phyloP scores from a whole-genome alignment of 2,113 vertebrate species.

The Cephalopholis sonnerati region DNA sequence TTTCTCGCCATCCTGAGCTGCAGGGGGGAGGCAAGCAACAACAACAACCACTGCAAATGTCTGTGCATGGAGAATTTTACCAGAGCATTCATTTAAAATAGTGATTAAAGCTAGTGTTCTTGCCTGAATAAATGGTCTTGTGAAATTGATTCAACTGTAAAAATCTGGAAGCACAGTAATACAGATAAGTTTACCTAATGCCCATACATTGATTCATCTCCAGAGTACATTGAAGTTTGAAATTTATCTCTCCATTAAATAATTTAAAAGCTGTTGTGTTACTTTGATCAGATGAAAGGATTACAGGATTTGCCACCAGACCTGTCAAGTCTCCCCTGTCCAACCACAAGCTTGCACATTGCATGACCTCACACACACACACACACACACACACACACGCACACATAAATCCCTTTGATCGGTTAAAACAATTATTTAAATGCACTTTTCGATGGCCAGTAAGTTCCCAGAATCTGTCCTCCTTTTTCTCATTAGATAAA shows the following conservation, averaged over 20 bases:
- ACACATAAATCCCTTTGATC: conserved; percentile 81
- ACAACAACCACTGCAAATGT: neutral
- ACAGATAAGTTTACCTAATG: neutral
- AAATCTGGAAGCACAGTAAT: neutral
- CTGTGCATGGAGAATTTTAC: conserved; percentile 1
- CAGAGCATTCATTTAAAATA: conserved; percentile 10
- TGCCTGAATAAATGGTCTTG: neutral
- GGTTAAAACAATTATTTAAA: conserved; percentile 87
- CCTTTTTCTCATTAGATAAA: conserved; percentile 81
- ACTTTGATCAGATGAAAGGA: conserved; percentile 85
- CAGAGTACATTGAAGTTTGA: conserved; percentile 63
- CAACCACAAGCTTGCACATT: conserved; percentile 53
- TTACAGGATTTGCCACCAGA: conserved; percentile 81
- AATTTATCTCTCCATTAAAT: conserved; percentile 78
- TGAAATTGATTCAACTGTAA: neutral
- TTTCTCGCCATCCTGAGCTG: conserved; percentile 23
- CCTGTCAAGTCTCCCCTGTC: conserved; percentile 62
- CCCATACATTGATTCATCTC: conserved; percentile 23
- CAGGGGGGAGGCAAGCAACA: neutral
- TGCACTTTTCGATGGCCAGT: conserved; percentile 74
- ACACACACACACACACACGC: conserved; percentile 34
- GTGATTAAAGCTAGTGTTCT: conserved; percentile 6
- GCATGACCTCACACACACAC: conserved; percentile 52
- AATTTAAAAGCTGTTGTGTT: conserved; percentile 82
- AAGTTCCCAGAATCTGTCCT: conserved; percentile 65